Evolutionary conservation across 2,797 vertebrate species (phyloP).

Genomic region (Typhlichthys eigenmanni): DNA sequence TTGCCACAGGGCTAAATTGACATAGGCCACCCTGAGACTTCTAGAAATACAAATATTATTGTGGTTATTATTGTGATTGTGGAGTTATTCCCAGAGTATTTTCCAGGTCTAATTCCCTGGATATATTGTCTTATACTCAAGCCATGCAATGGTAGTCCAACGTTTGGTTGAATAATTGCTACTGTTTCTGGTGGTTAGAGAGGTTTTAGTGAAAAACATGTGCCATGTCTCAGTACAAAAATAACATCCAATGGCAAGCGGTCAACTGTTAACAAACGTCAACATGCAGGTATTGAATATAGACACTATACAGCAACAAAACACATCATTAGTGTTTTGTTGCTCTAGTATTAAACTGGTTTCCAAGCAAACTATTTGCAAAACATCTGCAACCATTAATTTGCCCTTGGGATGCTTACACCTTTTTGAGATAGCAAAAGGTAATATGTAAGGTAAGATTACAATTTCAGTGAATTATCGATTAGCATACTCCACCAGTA

Average conservation of each 20-base stretch:
- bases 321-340: not conserved
- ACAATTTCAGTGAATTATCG: slow-evolving; percentile 12
- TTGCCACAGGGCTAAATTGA: too few species aligned
- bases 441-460: slow-evolving; percentile 33
- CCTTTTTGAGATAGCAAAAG: slow-evolving; percentile 26
- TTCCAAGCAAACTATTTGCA: slow-evolving; percentile 6
- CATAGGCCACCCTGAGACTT: not conserved
- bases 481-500: slow-evolving; percentile 15
- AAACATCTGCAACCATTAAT: not conserved
- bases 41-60: slow-evolving; percentile 8
- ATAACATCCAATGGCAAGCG: not conserved
- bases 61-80: not conserved
- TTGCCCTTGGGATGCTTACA: slow-evolving; percentile 5
- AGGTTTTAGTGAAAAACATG: not conserved
- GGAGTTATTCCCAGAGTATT: not conserved
- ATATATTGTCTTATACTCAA: too few species aligned
- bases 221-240: not conserved
- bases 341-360: not conserved
- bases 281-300: not conserved
- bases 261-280: not conserved
- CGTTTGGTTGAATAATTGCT: not conserved
- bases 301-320: too few species aligned
- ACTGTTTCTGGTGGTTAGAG: not conserved
- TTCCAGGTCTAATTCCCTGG: not conserved
- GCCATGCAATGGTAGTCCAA: not conserved